Conservation (phyloP, 2,113 vertebrate species). For the Epinephelus moara region DNA sequence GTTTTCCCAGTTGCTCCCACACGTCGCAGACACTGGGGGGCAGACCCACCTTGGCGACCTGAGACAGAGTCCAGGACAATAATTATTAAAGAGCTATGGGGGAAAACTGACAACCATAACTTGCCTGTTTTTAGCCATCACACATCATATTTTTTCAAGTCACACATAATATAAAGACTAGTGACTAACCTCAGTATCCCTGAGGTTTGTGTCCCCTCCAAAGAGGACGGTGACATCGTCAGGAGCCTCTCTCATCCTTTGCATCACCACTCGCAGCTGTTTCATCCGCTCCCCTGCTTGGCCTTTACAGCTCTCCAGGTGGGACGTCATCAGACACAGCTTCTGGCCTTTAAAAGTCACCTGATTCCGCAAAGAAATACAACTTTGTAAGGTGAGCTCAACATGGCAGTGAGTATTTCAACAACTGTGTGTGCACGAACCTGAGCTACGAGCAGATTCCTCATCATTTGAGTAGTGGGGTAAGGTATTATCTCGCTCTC, state of each 20-base stretch:
- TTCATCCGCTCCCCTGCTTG: conserved; percentile 88
- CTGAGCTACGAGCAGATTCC: conserved; percentile 92
- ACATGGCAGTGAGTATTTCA: background rate
- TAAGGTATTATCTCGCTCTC: conserved; percentile 89
- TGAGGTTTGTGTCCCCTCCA: conserved; percentile 96
- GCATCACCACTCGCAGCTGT: conserved; percentile 87
- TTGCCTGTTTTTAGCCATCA: background rate
- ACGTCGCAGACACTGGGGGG: conserved; percentile 87
- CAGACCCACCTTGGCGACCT: conserved; percentile 91
- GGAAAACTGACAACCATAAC: background rate
- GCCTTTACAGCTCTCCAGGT: conserved; percentile 94
- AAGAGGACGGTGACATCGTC: conserved; percentile 90
- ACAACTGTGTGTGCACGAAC: conserved; percentile 75
- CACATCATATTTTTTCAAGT: background rate
- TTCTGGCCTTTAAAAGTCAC: conserved; percentile 87
- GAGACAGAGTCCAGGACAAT: conserved; percentile 22
- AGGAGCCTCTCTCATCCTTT: conserved; percentile 85
- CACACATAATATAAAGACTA: background rate
- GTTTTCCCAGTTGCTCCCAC: conserved; percentile 92
- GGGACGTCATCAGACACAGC: conserved; percentile 94
- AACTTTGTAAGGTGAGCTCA: background rate
- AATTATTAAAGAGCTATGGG: background rate
- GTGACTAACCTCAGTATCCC: conserved; percentile 89
- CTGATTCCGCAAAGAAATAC: conserved; percentile 70
- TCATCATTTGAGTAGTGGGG: conserved; percentile 93